Evolutionary conservation across 2,888 invertebrate species (phyloP).

Genomic region (Drosophila percnosoma): DNA sequence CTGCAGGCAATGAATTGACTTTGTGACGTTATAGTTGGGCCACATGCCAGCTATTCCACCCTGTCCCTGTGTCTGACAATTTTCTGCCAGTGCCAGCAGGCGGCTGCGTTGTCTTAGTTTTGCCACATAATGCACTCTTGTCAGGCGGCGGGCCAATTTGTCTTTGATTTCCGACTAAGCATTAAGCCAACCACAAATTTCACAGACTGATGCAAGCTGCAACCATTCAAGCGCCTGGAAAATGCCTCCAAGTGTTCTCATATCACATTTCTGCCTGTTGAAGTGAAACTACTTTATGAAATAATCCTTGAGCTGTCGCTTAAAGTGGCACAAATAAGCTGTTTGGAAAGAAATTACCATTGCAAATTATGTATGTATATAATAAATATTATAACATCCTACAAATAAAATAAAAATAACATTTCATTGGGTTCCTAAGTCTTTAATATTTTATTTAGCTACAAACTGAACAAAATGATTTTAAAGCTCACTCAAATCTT

Average conservation of each 20-base stretch:
- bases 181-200: slow-evolving; percentile 48
- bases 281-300: slow-evolving; percentile 21
- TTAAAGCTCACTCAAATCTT: not conserved
- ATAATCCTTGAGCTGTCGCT: slow-evolving; percentile 31
- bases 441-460: too few relatives aligned
- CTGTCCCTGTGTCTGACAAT: slow-evolving; percentile 25
- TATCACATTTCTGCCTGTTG: slow-evolving; percentile 13
- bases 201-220: not conserved
- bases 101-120: slow-evolving; percentile 51
- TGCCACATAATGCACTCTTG: slow-evolving; percentile 71
- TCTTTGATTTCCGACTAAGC: slow-evolving; percentile 71
- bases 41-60: slow-evolving; percentile 34
- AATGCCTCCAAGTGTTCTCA: slow-evolving; percentile 25
- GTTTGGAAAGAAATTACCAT: not conserved
- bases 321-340: slow-evolving; percentile 5
- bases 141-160: slow-evolving; percentile 63
- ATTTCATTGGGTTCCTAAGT: too few relatives aligned
- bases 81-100: slow-evolving; percentile 62
- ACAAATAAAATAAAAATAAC: not conserved
- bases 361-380: not conserved
- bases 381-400: not conserved
- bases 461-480: not conserved
- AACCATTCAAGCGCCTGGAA: not conserved
- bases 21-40: slow-evolving; percentile 53
- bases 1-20: slow-evolving; percentile 75